These are phyloP conservation scores for Metalampra italica DNA, from an alignment of 2,888 invertebrate species.

Conservation along the genomic window DNA sequence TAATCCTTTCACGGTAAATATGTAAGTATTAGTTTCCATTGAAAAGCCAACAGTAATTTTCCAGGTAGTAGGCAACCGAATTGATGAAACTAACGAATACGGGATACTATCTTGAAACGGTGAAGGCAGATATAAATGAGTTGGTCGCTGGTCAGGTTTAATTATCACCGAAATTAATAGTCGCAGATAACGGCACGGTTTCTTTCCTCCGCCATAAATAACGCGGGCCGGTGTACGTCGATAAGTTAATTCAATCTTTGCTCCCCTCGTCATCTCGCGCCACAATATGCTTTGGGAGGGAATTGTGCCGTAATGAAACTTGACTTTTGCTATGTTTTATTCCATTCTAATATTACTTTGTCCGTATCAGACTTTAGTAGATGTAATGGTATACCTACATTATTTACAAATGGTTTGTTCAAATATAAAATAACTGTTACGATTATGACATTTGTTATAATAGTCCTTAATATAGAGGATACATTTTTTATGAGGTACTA, in stretches of 20 bases:
- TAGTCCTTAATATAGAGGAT: no score
- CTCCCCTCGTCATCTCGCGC: slow-evolving; percentile 56
- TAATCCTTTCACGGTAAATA: no score
- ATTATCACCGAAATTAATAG: slow-evolving; percentile 70
- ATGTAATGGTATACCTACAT: not conserved
- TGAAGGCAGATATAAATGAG: slow-evolving; percentile 45
- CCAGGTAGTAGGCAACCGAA: no score
- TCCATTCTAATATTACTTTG: not conserved
- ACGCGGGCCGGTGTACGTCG: slow-evolving; percentile 43
- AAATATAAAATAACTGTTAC: no score
- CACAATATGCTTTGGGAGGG: slow-evolving; percentile 48
- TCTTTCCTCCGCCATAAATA: slow-evolving; percentile 62
- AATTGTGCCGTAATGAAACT: slow-evolving; percentile 50
- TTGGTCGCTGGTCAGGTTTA: slow-evolving; percentile 56
- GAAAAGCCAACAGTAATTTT: no score
- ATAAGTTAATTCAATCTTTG: slow-evolving; percentile 72
- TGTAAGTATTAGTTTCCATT: no score
- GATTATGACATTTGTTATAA: no score
- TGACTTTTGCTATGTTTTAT: slow-evolving; percentile 31
- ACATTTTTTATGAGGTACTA: no score
- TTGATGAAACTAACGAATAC: no score
- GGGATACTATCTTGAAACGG: not conserved
- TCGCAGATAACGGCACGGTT: slow-evolving; percentile 52
- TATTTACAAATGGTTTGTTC: not conserved
- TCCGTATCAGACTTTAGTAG: not conserved